A percentile compares a stretch with the other conserved stretches of the same genome.
These are phyloP conservation scores for Cataglyphis livida DNA, from an alignment of 2,888 invertebrate species.

Conservation along the genomic window DNA sequence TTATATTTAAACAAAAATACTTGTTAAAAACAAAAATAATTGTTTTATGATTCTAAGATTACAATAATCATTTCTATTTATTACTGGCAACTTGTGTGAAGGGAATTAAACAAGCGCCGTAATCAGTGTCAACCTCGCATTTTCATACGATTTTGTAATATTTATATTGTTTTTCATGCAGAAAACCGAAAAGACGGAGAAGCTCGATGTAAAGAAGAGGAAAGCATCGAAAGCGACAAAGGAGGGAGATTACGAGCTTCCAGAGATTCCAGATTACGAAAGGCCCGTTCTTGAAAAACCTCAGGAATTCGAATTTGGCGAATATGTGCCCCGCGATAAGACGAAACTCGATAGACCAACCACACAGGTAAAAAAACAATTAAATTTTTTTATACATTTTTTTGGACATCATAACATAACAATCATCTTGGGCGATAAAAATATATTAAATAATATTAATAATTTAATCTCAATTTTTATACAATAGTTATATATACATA, in stretches of 20 bases:
- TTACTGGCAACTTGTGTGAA: background rate
- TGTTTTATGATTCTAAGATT: background rate
- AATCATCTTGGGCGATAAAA: background rate
- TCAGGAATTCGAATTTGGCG: constrained; percentile 83
- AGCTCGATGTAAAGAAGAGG: constrained; percentile 80
- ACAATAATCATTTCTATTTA: background rate
- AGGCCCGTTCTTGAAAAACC: constrained; percentile 82
- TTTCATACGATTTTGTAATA: background rate
- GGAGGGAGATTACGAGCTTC: constrained; percentile 82
- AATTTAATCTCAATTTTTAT: background rate
- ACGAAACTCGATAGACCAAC: constrained; percentile 83
- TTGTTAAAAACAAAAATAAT: background rate
- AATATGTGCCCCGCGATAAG: constrained; percentile 80
- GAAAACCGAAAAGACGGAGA: constrained; percentile 83
- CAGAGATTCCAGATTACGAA: constrained; percentile 89
- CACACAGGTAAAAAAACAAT: constrained; percentile 76
- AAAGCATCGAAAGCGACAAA: constrained; percentile 80
- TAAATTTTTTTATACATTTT: background rate
- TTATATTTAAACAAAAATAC: background rate
- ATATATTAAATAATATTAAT: background rate
- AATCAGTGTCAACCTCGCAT: background rate
- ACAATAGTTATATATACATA: background rate
- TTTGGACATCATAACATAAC: background rate
- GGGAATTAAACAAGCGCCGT: background rate
- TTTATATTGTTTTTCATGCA: constrained; percentile 55